A percentile compares a stretch with the other conserved stretches of the same genome.
phyloP scores from a whole-genome alignment of 2,888 invertebrate genomes.

The Oscheius sp. region DNA sequence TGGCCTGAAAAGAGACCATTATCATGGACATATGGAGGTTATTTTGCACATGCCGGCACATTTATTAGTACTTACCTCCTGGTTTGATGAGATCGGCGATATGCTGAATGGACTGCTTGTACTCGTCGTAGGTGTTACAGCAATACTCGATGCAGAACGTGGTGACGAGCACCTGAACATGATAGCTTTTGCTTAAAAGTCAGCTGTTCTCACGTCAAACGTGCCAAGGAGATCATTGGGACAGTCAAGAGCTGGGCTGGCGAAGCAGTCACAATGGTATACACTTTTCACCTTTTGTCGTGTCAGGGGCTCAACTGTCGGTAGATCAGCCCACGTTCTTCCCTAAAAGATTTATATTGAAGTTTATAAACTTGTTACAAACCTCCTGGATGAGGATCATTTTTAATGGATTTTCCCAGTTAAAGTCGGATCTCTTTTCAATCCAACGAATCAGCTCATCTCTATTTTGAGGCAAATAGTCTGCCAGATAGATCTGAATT shows the following conservation, averaged over 20 bases:
- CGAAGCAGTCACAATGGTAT: constrained; percentile 67
- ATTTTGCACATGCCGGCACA: not conserved
- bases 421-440: constrained; percentile 54
- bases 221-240: constrained; percentile 53
- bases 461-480: constrained; percentile 70
- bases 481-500: constrained; percentile 67
- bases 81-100: constrained; percentile 54
- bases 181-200: not conserved
- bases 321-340: constrained; percentile 44
- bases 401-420: constrained; percentile 56
- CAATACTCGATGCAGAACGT: constrained; percentile 72
- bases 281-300: constrained; percentile 60
- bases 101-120: constrained; percentile 58
- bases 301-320: constrained; percentile 50
- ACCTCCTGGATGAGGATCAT: constrained; percentile 58
- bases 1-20: constrained; percentile 39
- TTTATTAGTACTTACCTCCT: constrained; percentile 46
- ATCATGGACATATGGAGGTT: not conserved
- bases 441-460: constrained; percentile 64
- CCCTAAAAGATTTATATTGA: constrained; percentile 36
- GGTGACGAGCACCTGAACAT: constrained; percentile 58
- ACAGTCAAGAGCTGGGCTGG: constrained; percentile 59
- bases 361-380: not conserved
- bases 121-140: constrained; percentile 64
- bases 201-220: constrained; percentile 50